Evolutionary conservation across 2,888 invertebrate genomes (phyloP), one percentile per base, ranked within the genome.

Genomic region (Opisthograptis luteolata): DNA sequence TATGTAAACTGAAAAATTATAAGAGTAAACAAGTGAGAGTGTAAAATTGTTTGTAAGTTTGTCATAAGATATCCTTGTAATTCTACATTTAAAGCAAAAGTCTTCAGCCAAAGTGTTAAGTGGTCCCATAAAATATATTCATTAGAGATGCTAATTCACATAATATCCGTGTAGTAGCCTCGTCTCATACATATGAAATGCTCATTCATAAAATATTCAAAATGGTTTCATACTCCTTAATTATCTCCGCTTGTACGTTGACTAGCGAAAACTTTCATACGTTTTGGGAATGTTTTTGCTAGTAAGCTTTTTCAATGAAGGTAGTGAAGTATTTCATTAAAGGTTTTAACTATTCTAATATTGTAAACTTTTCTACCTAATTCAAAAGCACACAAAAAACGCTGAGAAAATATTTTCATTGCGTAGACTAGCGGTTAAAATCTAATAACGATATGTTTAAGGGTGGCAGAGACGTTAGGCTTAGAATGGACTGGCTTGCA

Each of bases 221-320:
- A 88, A 84, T 84, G 85, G 86, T 85, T 87, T 86, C 84, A 84
- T 80, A 81, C 79, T 87, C 79, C 87, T 82, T 87, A 89, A 89
- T 89, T 89, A 87, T 85, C 81, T 70, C 73, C 82, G 82, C 86
- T 87, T 87, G 84, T 85, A 78, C 76, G 81, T 60, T 59, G 76
- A 54, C 76, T 77, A 81, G 57, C 65, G 70, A 69, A 85, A 84
- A 82, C 76, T 84, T 83, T 73, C 65, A 71, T 65, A 71, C 70
- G 76, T 66, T 72, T 65, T 58, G 70, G 37, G 32, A 31, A 41
- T 49, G 44, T 31, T 47, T 60, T 54, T 37, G 39, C 43, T 40
- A 44, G 27, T 5, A 7, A 19, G 2, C 15, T 35, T 19, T 42
- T 32, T 25, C 15, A 25, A 42, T 32, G 31, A 25, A 12, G 5